Evolutionary conservation across 2,797 vertebrate species (phyloP), one percentile per base, ranked within the genome.

Genomic region (Pyrocephalus nanus): DNA sequence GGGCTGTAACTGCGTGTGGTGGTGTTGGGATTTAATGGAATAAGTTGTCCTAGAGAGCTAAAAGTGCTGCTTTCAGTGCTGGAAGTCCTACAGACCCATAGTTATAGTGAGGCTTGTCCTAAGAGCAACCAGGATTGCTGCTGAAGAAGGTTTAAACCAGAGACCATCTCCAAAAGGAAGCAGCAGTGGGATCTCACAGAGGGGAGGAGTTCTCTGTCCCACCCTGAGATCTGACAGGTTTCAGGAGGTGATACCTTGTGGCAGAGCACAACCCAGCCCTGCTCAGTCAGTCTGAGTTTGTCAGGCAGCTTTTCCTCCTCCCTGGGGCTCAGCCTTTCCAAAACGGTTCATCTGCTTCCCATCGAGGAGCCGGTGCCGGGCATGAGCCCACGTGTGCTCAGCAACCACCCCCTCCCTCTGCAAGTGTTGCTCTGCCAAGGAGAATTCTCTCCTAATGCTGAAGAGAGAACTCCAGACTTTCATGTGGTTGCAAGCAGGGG

Each of bases 321-420:
- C 53, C 64, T 65, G 9, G 27, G 48, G 67, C 74, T 89, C 57
- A 82, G 54, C 51, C 58, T 89, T 62, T 54, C 58, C 23, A 40
- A 88, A 82, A 73, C 6, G 26, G 8, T 62, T 84, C 80, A 73
- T 79, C 93, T 95, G 94, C 83, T 93, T 93, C 71, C 42, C 42
- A 45, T 93, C 91, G 65, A 71, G 74, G 70, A 65, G 47, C 45
- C 45, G 54, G 73, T 84, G 94, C 54, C 0, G 12, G 32, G 62
- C 54, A 51, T 34, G 85, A 74, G 62, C 23, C 79, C 42, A 8
- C 86, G 78, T 2, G 2, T 48, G n/a, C 65, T 62, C 70, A 73
- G 57, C 77, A 58, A 4, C 42, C 64, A 65, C 47, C 75, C 64
- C 42, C 36, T 92, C 74, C 61, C 62, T 84, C 64, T 78, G 71